Conservation (phyloP, 2,113 vertebrate genomes). For the Glaucomys volans region DNA sequence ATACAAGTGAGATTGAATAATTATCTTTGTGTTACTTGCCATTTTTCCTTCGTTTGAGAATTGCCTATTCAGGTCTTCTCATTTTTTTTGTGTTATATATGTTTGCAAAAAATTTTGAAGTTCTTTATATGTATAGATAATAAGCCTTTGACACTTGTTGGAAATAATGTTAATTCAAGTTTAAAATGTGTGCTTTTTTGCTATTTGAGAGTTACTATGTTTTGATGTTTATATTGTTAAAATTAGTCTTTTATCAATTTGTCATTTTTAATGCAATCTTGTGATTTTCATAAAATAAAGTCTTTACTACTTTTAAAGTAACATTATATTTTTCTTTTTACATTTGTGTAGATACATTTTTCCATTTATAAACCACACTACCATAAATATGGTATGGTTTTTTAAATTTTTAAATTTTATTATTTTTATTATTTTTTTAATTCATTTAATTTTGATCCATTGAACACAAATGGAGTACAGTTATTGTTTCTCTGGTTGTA, state of each 20-base stretch:
- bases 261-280: too few relatives aligned
- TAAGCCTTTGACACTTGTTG: conserved; percentile 26
- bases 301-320: too few relatives aligned
- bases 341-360: neutral
- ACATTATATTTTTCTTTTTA: too few relatives aligned
- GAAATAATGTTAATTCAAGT: neutral
- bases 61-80: neutral
- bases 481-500: too few relatives aligned
- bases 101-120: neutral
- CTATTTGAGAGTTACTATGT: too few relatives aligned
- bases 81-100: neutral
- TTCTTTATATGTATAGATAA: neutral
- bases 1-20: neutral
- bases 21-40: conserved; percentile 7
- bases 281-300: too few relatives aligned
- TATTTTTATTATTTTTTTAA: too few relatives aligned
- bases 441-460: too few relatives aligned
- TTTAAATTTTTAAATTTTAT: too few relatives aligned
- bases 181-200: neutral
- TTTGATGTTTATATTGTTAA: too few relatives aligned
- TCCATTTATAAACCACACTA: neutral
- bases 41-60: conserved; percentile 11
- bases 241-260: too few relatives aligned
- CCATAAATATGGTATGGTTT: neutral
- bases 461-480: too few relatives aligned